These are phyloP conservation scores for Nesogale talazaci DNA, from an alignment of 2,113 vertebrate genomes.

Conservation along the genomic window DNA sequence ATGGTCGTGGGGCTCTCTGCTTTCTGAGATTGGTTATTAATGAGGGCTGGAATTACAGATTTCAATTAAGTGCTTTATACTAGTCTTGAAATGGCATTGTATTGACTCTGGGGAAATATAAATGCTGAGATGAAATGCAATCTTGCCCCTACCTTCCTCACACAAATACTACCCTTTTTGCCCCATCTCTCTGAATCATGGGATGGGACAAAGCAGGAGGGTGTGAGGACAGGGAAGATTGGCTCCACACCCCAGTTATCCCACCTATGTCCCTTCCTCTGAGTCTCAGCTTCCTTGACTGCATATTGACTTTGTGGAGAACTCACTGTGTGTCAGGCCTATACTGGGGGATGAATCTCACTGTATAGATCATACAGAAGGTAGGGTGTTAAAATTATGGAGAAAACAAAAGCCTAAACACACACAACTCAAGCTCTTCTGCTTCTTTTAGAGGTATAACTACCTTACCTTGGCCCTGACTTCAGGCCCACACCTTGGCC, in stretches of 20 bases:
- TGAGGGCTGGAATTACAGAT: slow-evolving; percentile 84
- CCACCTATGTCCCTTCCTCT: background rate
- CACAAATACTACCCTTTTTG: background rate
- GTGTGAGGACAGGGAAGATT: background rate
- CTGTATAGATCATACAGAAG: background rate
- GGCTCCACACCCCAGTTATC: fast-evolving
- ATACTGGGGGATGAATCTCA: background rate
- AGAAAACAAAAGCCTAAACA: background rate
- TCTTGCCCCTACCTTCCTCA: background rate
- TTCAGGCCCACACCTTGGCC: background rate
- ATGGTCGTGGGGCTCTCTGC: slow-evolving; percentile 74
- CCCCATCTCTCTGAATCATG: background rate
- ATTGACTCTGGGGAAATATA: slow-evolving; percentile 83
- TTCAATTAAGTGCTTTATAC: slow-evolving; percentile 83
- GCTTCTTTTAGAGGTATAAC: background rate
- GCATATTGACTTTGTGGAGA: too few species aligned
- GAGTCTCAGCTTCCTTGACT: background rate
- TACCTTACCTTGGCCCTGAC: background rate
- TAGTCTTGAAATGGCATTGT: slow-evolving; percentile 82
- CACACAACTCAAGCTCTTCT: background rate
- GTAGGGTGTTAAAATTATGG: background rate
- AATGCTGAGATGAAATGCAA: slow-evolving; percentile 78
- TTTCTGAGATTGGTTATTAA: slow-evolving; percentile 85
- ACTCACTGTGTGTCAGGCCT: background rate
- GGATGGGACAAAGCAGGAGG: fast-evolving